Evolutionary conservation across 2,888 invertebrate species (phyloP), one percentile per base, ranked within the genome.

Genomic region (Spodoptera littoralis): DNA sequence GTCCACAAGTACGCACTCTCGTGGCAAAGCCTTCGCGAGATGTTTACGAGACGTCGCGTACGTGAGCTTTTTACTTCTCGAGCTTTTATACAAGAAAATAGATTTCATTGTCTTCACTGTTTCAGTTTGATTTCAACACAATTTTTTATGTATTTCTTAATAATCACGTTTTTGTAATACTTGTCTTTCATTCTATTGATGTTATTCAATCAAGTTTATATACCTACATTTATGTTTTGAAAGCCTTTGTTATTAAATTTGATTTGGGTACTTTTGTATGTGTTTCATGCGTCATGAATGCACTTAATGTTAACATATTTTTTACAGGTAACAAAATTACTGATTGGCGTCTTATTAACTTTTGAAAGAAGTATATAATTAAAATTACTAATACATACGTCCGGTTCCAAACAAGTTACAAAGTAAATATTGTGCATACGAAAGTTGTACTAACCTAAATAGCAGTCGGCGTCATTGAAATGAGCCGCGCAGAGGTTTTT

Each of bases 61-160:
- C 64, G 70, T 54, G 53, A 58, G 57, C 57, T 44, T 68, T 68
- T 57, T 49, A 63, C 42, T 57, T 18, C 70, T 68, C 54, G 45
- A 50, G 13, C 11, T 68, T 50, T 57, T 24, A 5, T 27, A 48
- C 13, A 9, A 4, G 44, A 8, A 47, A 56, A 54, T 51, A 50
- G 52, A 59, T 48, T 24, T 41, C 18, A 49, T 47, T 47, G 22
- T 24, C 1, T 12, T 45, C 5, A 36, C 6, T 36, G 11, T 45
- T 57, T 42, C 22, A 30, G 9, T 30, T 42, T 65, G n/a, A 0
- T 22, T 36, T 36, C 36, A 6, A 36, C 9, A 36, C 36, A 36
- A 2, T 36, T 36, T 36, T 36, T 36, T 27, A 36, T 36, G 36
- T 36, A 0, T 36, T 36, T 36, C 27, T 36, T 4, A 6, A 8